Base-by-base conservation (phyloP, 2,113 vertebrate species). In the Sylvia atricapilla region DNA sequence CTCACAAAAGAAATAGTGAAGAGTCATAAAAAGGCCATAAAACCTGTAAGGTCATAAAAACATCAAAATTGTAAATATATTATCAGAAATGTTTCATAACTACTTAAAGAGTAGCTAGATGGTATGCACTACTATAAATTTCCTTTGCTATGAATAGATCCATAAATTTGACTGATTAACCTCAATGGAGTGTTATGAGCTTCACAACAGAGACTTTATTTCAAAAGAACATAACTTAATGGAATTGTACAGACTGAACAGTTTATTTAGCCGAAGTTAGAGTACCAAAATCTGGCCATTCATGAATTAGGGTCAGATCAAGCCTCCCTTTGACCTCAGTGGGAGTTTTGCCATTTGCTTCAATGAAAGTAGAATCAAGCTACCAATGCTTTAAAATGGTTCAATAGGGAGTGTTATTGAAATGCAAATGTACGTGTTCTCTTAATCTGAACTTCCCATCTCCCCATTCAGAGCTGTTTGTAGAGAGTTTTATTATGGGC, bases 361-460 rank as follows among this genome's bases (percentile, higher is more conserved):
- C 44, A 92, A 28, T 75, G 73, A 60, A 70, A 81, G 50, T 44
- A 69, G 64, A 46, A 68, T 86, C 72, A 50, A 35, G 60, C 18
- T 76, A 77, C 85, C 83, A 90, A 4, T 72, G 73, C 49, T 37
- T 89, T 89, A 68, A 88, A 92, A 53, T 63, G 76, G 41, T 64
- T 93, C 90, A 95, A 46, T 52, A 74, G 55, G 62, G 52, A 89
- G 59, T 15, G 35, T 49, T 35, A 90, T 92, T 97, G 92, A 95
- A 93, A 96, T 96, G 96, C 85, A 95, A 97, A 97, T 95, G 33
- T 33, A 7, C 2, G 1, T 21, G 30, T 77, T 94, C 90, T 88
- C 75, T 84, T 92, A 92, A 97, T 96, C 94, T 88, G 47, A 70
- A 78, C n/a, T 93, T 95, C 92, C 73, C 44, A 96, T 96, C 94